Percentiles rank a stretch among this genome's conserved stretches.
Evolutionary conservation across 2,113 vertebrate species (phyloP).

Genomic region (Ictidomys tridecemlineatus): DNA sequence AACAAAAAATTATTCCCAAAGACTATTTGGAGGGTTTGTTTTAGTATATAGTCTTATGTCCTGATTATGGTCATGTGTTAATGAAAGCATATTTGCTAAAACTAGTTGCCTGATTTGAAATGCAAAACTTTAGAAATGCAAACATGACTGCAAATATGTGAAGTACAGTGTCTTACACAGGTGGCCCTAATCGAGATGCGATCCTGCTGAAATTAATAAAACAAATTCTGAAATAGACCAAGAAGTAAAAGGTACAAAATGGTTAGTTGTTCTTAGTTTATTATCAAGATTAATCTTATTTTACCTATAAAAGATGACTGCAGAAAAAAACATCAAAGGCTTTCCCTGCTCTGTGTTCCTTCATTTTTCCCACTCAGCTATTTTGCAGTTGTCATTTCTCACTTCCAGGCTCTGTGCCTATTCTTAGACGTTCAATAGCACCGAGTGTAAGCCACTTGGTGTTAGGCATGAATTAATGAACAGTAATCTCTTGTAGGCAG

Average conservation of each 20-base stretch:
- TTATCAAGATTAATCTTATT: slow-evolving; percentile 29
- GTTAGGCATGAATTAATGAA: slow-evolving; percentile 52
- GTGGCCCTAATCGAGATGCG: neutral
- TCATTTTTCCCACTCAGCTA: slow-evolving; percentile 23
- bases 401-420: slow-evolving; percentile 56
- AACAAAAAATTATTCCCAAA: slow-evolving; percentile 24
- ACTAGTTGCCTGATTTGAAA: slow-evolving; percentile 60
- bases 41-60: neutral
- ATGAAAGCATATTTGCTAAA: slow-evolving; percentile 44
- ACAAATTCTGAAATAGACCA: slow-evolving; percentile 1
- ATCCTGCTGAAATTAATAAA: neutral
- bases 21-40: neutral
- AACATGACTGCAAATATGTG: slow-evolving; percentile 40
- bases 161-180: neutral
- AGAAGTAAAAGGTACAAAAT: slow-evolving; percentile 11
- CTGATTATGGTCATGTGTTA: neutral
- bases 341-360: neutral
- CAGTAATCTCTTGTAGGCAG: slow-evolving; percentile 15
- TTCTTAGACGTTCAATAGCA: slow-evolving; percentile 58
- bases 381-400: slow-evolving; percentile 60
- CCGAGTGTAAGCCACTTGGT: neutral
- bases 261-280: slow-evolving; percentile 37
- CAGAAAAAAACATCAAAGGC: neutral
- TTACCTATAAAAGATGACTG: slow-evolving; percentile 33
- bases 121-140: slow-evolving; percentile 62